A percentile compares a stretch with the other conserved stretches of the same genome.
These are phyloP conservation scores for Siphamia tubifer DNA, from an alignment of 2,113 vertebrate species.

Conservation along the genomic window DNA sequence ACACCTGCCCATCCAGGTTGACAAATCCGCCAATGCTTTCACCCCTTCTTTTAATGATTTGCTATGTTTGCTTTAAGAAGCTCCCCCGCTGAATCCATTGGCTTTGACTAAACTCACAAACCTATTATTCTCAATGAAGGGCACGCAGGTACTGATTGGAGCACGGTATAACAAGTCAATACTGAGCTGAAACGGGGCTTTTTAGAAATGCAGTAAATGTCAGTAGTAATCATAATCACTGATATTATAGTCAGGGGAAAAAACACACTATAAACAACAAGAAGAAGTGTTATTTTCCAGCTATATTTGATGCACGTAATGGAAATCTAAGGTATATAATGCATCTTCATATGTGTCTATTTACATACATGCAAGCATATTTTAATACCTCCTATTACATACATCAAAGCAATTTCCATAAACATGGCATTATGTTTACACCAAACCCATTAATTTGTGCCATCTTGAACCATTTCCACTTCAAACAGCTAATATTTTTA, in stretches of 20 bases:
- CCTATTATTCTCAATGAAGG: slow-evolving; percentile 64
- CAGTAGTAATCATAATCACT: slow-evolving; percentile 36
- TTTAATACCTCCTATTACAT: slow-evolving; percentile 18
- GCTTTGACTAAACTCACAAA: slow-evolving; percentile 48
- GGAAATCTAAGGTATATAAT: not conserved
- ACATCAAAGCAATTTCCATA: slow-evolving; percentile 39
- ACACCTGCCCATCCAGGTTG: slow-evolving; percentile 40
- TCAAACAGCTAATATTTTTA: slow-evolving; percentile 44
- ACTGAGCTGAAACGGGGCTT: slow-evolving; percentile 18
- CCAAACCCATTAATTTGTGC: slow-evolving; percentile 27
- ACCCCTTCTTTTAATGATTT: slow-evolving; percentile 64
- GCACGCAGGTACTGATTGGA: slow-evolving; percentile 43
- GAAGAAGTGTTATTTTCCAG: slow-evolving; percentile 2
- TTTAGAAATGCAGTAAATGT: slow-evolving; percentile 40
- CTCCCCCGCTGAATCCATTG: slow-evolving; percentile 55
- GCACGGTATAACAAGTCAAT: slow-evolving; percentile 50
- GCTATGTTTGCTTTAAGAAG: slow-evolving; percentile 59
- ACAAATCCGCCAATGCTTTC: slow-evolving; percentile 38
- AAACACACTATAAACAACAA: not conserved
- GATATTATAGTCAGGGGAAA: slow-evolving; percentile 12
- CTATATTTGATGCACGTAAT: not conserved
- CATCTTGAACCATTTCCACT: slow-evolving; percentile 27
- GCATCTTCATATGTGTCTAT: not conserved
- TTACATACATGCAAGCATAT: not conserved
- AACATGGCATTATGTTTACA: slow-evolving; percentile 23